Evolutionary conservation across 1,140 invertebrate species (phyloP).

Genomic region (Samia ricini): DNA sequence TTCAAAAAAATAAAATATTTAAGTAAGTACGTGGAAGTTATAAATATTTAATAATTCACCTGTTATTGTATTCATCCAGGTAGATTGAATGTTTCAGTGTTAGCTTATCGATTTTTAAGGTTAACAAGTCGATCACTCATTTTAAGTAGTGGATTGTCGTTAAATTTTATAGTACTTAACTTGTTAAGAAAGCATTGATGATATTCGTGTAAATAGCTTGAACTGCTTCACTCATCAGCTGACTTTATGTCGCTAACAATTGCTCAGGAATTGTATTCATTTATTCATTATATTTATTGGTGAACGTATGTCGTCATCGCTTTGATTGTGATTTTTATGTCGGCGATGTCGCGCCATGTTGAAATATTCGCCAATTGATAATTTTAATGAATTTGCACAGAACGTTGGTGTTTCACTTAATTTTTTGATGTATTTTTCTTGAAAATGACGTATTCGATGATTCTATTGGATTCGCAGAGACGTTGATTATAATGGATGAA

Average conservation of each 20-base stretch:
- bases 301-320: slow-evolving; percentile 66
- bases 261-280: slow-evolving; percentile 76
- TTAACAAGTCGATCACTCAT: slow-evolving; percentile 65
- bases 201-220: neutral
- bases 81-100: slow-evolving; percentile 70
- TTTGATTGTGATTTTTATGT: slow-evolving; percentile 48
- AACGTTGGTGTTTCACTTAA: slow-evolving; percentile 76
- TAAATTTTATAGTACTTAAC: slow-evolving; percentile 66
- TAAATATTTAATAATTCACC: slow-evolving; percentile 48
- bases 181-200: slow-evolving; percentile 32
- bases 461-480: neutral
- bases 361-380: slow-evolving; percentile 27
- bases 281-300: slow-evolving; percentile 60
- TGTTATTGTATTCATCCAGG: slow-evolving; percentile 75
- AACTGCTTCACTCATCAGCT: slow-evolving; percentile 1
- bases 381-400: slow-evolving; percentile 73
- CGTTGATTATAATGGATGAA: neutral
- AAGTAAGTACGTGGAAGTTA: slow-evolving; percentile 64
- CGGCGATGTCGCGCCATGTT: slow-evolving; percentile 43
- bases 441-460: slow-evolving; percentile 20
- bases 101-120: slow-evolving; percentile 70
- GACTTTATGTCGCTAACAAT: slow-evolving; percentile 27
- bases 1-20: slow-evolving; percentile 54
- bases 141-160: slow-evolving; percentile 54
- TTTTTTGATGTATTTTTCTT: slow-evolving; percentile 74